Percentiles rank a stretch among this genome's conserved stretches.
Evolutionary conservation across 1,140 invertebrate species (phyloP).

Genomic region (Brachionus manjavacas): DNA sequence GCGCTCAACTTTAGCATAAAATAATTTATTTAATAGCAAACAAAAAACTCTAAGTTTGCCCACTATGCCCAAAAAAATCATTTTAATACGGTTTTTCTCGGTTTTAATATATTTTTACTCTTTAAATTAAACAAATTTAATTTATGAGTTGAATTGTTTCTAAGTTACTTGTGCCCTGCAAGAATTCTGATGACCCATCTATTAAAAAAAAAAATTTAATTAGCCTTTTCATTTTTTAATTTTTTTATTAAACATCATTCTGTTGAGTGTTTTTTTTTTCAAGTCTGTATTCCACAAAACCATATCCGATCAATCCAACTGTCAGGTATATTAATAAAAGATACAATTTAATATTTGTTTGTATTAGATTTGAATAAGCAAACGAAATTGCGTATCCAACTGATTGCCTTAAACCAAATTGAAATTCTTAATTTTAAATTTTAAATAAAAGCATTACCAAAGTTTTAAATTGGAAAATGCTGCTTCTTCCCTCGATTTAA

Average conservation of each 20-base stretch:
- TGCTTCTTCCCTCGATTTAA: conserved; percentile 82
- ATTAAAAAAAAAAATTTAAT: background rate
- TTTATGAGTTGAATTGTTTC: background rate
- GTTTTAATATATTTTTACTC: background rate
- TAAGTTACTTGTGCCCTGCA: background rate
- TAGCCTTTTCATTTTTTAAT: background rate
- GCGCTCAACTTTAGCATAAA: background rate
- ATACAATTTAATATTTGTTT: conserved; percentile 81
- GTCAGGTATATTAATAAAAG: conserved; percentile 71
- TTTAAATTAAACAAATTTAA: background rate
- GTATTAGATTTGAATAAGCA: conserved; percentile 68
- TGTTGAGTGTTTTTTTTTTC: background rate
- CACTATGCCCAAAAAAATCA: background rate
- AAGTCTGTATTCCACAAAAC: background rate
- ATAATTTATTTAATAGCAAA: background rate
- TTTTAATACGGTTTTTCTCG: background rate
- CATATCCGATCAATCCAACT: conserved; percentile 53
- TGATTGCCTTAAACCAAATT: conserved; percentile 66
- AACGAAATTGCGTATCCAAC: conserved; percentile 86
- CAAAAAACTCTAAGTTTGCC: background rate
- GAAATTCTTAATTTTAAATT: conserved; percentile 70
- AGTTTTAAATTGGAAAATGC: conserved; percentile 92
- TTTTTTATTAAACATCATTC: background rate
- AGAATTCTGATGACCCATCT: background rate
- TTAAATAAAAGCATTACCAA: conserved; percentile 63